Percentiles rank a stretch among this genome's conserved stretches.
Conservation (phyloP, 2,888 invertebrate species). For the Sthenelais limicola region DNA sequence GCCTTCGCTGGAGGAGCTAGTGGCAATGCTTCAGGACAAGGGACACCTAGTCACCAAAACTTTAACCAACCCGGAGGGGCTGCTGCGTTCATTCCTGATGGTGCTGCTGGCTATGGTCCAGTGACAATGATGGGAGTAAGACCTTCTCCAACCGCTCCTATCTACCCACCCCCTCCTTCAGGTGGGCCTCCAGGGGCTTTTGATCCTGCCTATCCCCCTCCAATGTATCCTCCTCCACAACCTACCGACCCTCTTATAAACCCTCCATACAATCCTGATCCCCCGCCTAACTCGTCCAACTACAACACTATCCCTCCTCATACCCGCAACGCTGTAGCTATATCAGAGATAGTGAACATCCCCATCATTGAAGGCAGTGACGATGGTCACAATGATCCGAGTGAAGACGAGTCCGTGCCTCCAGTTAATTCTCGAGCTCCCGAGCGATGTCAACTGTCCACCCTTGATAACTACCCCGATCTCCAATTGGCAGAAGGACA, state of each 20-base stretch:
- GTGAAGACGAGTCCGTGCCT: conserved; percentile 1
- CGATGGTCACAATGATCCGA: too few species aligned
- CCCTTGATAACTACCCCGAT: background rate
- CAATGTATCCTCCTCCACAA: background rate
- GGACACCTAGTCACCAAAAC: too few species aligned
- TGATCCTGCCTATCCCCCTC: too few species aligned
- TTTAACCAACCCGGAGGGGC: too few species aligned
- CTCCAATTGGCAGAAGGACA: conserved; percentile 8
- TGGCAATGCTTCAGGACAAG: too few species aligned
- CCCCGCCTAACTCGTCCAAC: conserved; percentile 4
- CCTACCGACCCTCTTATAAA: background rate
- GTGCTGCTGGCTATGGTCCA: too few species aligned
- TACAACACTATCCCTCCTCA: background rate
- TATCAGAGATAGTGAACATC: background rate
- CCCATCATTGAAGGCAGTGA: too few species aligned
- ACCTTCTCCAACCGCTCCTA: background rate
- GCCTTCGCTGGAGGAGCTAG: too few species aligned
- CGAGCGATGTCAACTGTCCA: background rate
- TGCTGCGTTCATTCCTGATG: too few species aligned
- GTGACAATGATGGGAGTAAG: too few species aligned
- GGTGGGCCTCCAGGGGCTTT: background rate
- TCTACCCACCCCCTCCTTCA: background rate
- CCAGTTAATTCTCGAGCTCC: conserved; percentile 6
- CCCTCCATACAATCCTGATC: background rate
- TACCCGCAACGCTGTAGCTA: background rate